Base-by-base conservation (phyloP, 2,888 invertebrate species). In the Idaea aversata region DNA sequence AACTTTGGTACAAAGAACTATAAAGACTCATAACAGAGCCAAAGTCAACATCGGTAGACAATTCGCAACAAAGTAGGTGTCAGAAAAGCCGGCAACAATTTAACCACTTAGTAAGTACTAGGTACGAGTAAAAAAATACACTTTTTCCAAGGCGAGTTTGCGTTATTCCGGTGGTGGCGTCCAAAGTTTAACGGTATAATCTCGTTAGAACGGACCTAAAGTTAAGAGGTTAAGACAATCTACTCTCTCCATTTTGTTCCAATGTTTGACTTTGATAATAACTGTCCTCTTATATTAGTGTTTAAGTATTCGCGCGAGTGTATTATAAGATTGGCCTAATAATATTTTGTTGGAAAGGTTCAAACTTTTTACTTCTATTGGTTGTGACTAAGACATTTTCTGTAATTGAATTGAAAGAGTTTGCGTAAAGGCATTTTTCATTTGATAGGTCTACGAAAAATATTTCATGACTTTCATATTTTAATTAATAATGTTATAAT, bases 201-300 rank as follows among this genome's bases (percentile, higher is more conserved):
- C 72, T 72, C 70, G 72, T 74, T 76, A 75, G 71, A 77, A 76
- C 73, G 75, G 69, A 70, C 72, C 70, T 75, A 69, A 76, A 77
- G 76, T 77, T 77, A 75, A 77, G 78, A 78, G 73, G 68, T 68
- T 66, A 67, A 72, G 75, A 77, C 77, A 75, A 75, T 73, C 75
- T 70, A 70, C 69, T 69, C 67, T 63, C 69, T 68, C 68, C 65
- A 70, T 72, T 71, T 67, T 66, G 68, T 72, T 75, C 70, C 67
- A 72, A 69, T 73, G 75, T 75, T 76, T 69, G 69, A 72, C 68
- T 64, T 71, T 65, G 63, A 66, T 68, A 72, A 77, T 77, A 65
- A 72, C 64, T 67, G 72, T 70, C 69, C 5, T 57, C 61, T 62
- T 61, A 63, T 34, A 65, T 69, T 65, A 66, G 67, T 65, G 66